Base-by-base conservation (phyloP, 2,888 invertebrate species). In the Nomada fucata region DNA sequence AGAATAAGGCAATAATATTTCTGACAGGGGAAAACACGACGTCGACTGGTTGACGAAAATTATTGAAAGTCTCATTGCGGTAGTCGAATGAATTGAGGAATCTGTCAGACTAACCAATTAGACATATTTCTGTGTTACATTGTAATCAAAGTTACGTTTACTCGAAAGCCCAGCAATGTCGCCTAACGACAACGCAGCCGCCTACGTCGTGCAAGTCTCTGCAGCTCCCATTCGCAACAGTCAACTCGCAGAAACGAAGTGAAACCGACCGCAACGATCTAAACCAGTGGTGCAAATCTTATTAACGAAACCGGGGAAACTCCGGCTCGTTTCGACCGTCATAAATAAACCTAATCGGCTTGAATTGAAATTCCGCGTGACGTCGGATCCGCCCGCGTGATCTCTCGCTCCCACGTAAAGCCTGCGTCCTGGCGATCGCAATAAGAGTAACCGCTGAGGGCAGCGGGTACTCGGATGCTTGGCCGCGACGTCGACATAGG, bases 401-500 rank as follows among this genome's bases (percentile, higher is more conserved):
- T 60, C 74, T 44, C 50, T 7, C 36, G 23, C 52, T 13, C 26
- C 10, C 23, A 23, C 7, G 23, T 53, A 23, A 44, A 29, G 26
- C n/a, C 3, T n/a, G 2, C 7, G n/a, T 42, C 5, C 29, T 4
- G 26, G 52, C n/a, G 26, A 52, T 61, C 42, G 9, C 23, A 55
- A 69, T 44, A 55, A 69, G 53, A 76, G 29, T 50, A 57, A 59
- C 10, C 36, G 9, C 13, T 47, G 7, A 15, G 2, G 20, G 15
- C 9, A n/a, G 44, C 11, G 44, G 44, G 13, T 13, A 18, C 18
- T 13, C 29, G 69, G 57, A 53, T 13, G 20, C n/a, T 61, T 52
- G 26, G 11, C 74, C 63, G 52, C 68, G 64, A 69, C 53, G 64
- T 81, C 53, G 69, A 73, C 63, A 63, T 20, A 52, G 68, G 73